Evolutionary conservation across 2,888 invertebrate genomes (phyloP).

Genomic region (Volucella bombylans): DNA sequence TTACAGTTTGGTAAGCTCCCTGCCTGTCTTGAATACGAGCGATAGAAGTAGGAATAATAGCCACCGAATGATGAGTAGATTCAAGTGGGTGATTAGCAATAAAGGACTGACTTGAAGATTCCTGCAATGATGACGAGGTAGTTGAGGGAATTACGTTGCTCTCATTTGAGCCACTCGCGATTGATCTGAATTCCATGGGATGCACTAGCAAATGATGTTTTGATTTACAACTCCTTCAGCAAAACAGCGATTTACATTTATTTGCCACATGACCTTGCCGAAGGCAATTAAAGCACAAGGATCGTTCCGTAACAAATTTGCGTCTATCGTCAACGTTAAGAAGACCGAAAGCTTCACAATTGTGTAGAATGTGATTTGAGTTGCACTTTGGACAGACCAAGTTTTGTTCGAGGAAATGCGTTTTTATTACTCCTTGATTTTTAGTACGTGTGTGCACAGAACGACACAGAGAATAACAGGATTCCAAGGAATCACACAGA

Average conservation of each 20-base stretch:
- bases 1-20: neutral
- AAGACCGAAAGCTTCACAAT: neutral
- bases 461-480: neutral
- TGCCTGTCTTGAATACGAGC: slow-evolving; percentile 8
- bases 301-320: neutral
- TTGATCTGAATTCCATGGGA: neutral
- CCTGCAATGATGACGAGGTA: neutral
- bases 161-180: too few relatives aligned
- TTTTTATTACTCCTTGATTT: neutral
- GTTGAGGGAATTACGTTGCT: too few relatives aligned
- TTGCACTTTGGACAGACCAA: neutral
- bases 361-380: neutral
- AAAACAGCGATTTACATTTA: neutral
- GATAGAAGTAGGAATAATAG: slow-evolving; percentile 8
- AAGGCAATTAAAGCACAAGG: slow-evolving; percentile 26
- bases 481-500: slow-evolving; percentile 5
- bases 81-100: neutral
- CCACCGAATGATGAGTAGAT: neutral
- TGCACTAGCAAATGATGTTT: slow-evolving; percentile 11
- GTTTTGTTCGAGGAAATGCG: neutral
- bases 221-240: neutral
- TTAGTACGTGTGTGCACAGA: neutral
- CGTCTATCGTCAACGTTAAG: neutral
- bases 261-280: slow-evolving; percentile 8
- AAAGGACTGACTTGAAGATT: neutral